phyloP scores from a whole-genome alignment of 2,113 vertebrate genomes.

The Sylvietta virens region DNA sequence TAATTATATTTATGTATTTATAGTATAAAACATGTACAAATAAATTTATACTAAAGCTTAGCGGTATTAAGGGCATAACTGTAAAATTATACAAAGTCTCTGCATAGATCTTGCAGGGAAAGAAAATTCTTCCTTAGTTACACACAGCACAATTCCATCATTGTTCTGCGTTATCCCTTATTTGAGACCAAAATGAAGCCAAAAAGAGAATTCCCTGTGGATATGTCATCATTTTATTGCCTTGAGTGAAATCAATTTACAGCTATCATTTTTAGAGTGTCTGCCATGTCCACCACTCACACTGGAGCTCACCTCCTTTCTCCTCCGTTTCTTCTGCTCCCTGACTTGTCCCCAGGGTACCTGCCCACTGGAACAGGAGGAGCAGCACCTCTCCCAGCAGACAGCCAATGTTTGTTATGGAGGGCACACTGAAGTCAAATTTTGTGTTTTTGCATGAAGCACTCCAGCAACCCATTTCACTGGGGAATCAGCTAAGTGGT shows the following conservation, averaged over 20 bases:
- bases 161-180: background rate
- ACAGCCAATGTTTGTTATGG: background rate
- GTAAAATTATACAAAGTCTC: background rate
- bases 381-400: background rate
- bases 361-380: background rate
- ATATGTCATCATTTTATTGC: background rate
- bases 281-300: fast-evolving
- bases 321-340: background rate
- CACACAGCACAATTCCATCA: background rate
- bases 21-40: background rate
- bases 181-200: background rate
- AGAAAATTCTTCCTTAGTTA: background rate
- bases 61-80: background rate
- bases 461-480: background rate
- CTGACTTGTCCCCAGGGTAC: background rate
- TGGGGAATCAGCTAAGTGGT: background rate
- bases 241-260: background rate
- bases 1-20: background rate
- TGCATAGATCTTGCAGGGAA: background rate
- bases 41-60: background rate
- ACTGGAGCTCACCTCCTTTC: background rate
- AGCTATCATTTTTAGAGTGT: background rate
- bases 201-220: background rate
- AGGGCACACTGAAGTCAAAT: background rate
- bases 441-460: fast-evolving